A percentile compares a stretch with the other conserved stretches of the same genome.
phyloP scores from a whole-genome alignment of 2,113 vertebrate species.

The Sphyrna mokarran region DNA sequence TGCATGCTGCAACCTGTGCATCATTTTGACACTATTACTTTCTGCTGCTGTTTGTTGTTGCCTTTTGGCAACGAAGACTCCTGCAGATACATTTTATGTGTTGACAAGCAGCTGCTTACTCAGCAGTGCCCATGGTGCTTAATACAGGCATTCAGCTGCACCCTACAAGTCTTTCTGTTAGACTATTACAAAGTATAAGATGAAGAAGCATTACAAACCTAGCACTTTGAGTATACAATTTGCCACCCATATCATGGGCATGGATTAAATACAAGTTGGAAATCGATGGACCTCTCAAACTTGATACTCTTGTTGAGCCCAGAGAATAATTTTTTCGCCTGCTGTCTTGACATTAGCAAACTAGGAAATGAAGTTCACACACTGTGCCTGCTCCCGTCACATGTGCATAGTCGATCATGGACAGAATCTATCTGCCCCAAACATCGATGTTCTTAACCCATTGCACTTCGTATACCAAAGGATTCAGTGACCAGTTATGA shows the following conservation, averaged over 20 bases:
- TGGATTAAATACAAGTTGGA: background rate
- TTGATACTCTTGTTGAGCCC: background rate
- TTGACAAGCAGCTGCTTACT: constrained; percentile 33
- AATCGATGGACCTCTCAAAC: background rate
- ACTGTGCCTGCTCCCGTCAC: background rate
- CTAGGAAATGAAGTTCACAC: background rate
- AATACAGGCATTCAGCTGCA: background rate
- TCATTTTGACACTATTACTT: constrained; percentile 18
- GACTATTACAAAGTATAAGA: background rate
- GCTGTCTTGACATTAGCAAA: background rate
- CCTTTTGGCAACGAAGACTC: constrained; percentile 13
- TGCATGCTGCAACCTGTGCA: background rate
- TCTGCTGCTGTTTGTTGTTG: constrained; percentile 4
- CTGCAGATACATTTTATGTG: constrained; percentile 6
- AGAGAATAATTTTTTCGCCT: background rate
- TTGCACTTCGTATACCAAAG: background rate
- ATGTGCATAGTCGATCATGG: background rate
- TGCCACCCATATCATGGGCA: background rate
- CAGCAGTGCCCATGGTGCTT: constrained; percentile 22
- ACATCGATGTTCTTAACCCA: background rate
- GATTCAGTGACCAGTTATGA: background rate
- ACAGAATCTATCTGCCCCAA: background rate
- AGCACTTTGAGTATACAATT: background rate
- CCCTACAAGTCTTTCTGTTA: background rate
- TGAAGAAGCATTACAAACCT: background rate